A percentile compares a stretch with the other conserved stretches of the same genome.
These are phyloP conservation scores for Octodonta nipae DNA, from an alignment of 2,888 invertebrate species.

Conservation along the genomic window DNA sequence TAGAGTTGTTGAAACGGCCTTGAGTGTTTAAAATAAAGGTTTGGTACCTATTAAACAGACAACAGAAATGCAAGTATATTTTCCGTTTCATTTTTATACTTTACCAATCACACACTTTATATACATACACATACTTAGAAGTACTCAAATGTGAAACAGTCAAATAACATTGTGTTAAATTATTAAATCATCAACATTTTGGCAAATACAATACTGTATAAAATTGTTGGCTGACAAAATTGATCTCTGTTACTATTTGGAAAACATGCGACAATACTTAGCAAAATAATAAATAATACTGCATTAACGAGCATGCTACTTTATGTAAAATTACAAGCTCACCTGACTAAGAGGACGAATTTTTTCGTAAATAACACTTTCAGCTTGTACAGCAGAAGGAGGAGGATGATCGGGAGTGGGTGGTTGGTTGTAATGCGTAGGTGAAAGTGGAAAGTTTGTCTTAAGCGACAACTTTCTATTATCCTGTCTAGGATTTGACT, in stretches of 20 bases:
- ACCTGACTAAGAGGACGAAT: conserved; percentile 85
- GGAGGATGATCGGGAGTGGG: conserved; percentile 91
- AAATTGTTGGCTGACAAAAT: no score
- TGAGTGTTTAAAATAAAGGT: no score
- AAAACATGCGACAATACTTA: conserved; percentile 11
- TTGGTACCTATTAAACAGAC: no score
- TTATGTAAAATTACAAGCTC: conserved; percentile 35
- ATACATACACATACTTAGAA: no score
- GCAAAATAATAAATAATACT: conserved; percentile 12
- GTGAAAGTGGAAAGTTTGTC: conserved; percentile 56
- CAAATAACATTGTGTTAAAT: no score
- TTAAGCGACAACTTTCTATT: conserved; percentile 14
- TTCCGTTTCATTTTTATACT: no score
- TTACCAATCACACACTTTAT: no score
- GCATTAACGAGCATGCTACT: neutral
- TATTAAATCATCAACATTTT: no score
- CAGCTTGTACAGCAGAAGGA: conserved; percentile 78
- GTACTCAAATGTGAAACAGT: no score
- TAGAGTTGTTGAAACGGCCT: no score
- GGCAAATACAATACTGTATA: no score
- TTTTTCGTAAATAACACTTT: conserved; percentile 76
- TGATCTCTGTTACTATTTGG: neutral
- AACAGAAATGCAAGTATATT: no score
- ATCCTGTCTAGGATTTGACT: conserved; percentile 17
- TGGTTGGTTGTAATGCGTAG: conserved; percentile 80